Evolutionary conservation across 1,140 invertebrate species (phyloP).

Genomic region (Eumaeus atala): DNA sequence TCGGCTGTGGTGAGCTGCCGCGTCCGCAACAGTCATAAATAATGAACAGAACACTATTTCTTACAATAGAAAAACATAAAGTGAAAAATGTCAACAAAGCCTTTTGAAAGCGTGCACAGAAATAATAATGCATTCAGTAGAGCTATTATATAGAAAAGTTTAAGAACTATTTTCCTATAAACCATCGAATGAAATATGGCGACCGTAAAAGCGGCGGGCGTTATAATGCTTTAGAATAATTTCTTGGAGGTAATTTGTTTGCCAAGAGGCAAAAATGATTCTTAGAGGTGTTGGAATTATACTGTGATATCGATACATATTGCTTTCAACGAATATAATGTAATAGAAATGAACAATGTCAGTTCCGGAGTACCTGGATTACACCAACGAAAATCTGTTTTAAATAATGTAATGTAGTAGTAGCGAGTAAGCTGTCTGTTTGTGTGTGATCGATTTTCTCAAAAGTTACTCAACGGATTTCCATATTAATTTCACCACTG

Average conservation of each 20-base stretch:
- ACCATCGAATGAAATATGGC: slow-evolving; percentile 2
- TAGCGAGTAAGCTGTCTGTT: no score
- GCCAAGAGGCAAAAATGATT: slow-evolving; percentile 9
- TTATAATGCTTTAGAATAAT: slow-evolving; percentile 35
- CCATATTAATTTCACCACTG: no score
- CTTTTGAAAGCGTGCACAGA: slow-evolving; percentile 27
- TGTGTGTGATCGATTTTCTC: no score
- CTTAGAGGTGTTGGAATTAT: slow-evolving; percentile 4
- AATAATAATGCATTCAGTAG: slow-evolving; percentile 14
- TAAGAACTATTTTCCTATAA: slow-evolving; percentile 20
- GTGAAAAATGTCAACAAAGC: slow-evolving; percentile 53
- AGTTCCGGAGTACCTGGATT: no score
- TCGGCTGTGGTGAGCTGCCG: slow-evolving; percentile 14
- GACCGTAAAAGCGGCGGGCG: slow-evolving; percentile 5
- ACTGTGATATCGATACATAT: neutral
- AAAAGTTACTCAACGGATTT: no score
- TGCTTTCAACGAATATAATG: no score
- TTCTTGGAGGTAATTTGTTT: slow-evolving; percentile 46
- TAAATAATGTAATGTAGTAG: no score
- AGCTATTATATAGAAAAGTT: slow-evolving; percentile 16
- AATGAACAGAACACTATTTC: slow-evolving; percentile 57
- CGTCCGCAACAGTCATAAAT: slow-evolving; percentile 36
- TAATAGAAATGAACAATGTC: no score
- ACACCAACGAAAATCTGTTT: no score
- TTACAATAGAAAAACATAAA: slow-evolving; percentile 57